Evolutionary conservation across 2,797 vertebrate species (phyloP), one percentile per base, ranked within the genome.

Genomic region (Cossypha dichroa): DNA sequence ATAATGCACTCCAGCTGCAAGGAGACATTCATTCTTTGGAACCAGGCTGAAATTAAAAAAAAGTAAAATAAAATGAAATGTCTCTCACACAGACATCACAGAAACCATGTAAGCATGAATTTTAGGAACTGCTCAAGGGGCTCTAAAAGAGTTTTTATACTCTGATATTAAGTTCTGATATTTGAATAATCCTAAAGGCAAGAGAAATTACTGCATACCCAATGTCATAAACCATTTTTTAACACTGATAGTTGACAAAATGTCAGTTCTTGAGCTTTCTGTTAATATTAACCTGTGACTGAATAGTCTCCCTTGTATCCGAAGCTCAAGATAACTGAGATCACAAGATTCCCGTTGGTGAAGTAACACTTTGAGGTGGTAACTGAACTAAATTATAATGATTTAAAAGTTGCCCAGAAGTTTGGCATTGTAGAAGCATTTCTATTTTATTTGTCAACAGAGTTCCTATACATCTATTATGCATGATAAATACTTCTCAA

Each of bases 51-150:
- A 64, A 21, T 55, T 14, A 28, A 40, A n/a, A 46, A 46, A 63
- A 38, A 20, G 14, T 25, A 40, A n/a, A 46, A 52, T 3, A 17
- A 58, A 68, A 83, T 5, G 0, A 64, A 48, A 49, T 17, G 1
- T 22, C 6, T 20, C 15, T 31, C 17, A 5, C 14, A n/a, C 29
- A 34, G 36, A 48, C 20, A 46, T 8, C 19, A n/a, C 13, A 33
- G n/a, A n/a, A n/a, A n/a, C n/a, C 0, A 0, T 22, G 4, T 25
- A 66, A 58, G 26, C 12, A 33, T 25, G 20, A 48, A 54, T 76
- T 87, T 85, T 78, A 55, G 15, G 25, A 87, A 64, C 5, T 59
- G 36, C 10, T 73, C 18, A 56, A 54, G n/a, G 63, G 10, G 8
- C 5, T 38, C 3, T 69, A 31, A 38, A 43, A 75, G 9, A 54